These are phyloP conservation scores for Cheilosia vernalis DNA, from an alignment of 2,888 invertebrate species.

Conservation along the genomic window DNA sequence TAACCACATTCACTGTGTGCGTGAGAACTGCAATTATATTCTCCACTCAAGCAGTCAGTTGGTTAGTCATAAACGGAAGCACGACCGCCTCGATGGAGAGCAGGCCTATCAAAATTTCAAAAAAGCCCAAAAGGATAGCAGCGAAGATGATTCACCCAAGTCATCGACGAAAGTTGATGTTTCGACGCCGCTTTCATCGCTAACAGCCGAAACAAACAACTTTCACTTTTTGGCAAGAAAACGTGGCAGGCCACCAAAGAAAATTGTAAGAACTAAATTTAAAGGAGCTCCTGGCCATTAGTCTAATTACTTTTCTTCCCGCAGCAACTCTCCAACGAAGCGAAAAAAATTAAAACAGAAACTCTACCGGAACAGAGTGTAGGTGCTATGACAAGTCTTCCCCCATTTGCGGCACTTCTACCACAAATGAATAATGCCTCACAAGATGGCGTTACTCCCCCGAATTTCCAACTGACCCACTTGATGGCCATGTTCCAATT, in stretches of 20 bases:
- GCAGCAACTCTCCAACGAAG: conserved; percentile 48
- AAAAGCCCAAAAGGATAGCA: conserved; percentile 78
- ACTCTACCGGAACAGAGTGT: conserved; percentile 25
- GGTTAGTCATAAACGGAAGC: conserved; percentile 98
- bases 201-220: conserved; percentile 79
- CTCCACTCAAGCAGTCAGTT: conserved; percentile 98
- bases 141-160: conserved; percentile 78
- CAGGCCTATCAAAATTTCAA: conserved; percentile 83
- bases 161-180: conserved; percentile 67
- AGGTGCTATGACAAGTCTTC: conserved; percentile 1
- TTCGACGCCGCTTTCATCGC: conserved; percentile 81
- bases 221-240: conserved; percentile 81
- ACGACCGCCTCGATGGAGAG: conserved; percentile 97
- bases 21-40: conserved; percentile 97
- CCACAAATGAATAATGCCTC: conserved; percentile 76
- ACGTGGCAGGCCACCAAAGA: conserved; percentile 82
- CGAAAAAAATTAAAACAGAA: conserved; percentile 52
- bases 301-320: neutral
- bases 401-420: conserved; percentile 77
- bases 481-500: conserved; percentile 82
- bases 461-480: conserved; percentile 81
- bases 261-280: conserved; percentile 79
- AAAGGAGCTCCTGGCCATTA: neutral
- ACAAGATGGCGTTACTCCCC: conserved; percentile 77
- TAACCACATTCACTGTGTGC: conserved; percentile 99